phyloP scores from a whole-genome alignment of 2,888 invertebrate species.

The Acanthoscelides obtectus region DNA sequence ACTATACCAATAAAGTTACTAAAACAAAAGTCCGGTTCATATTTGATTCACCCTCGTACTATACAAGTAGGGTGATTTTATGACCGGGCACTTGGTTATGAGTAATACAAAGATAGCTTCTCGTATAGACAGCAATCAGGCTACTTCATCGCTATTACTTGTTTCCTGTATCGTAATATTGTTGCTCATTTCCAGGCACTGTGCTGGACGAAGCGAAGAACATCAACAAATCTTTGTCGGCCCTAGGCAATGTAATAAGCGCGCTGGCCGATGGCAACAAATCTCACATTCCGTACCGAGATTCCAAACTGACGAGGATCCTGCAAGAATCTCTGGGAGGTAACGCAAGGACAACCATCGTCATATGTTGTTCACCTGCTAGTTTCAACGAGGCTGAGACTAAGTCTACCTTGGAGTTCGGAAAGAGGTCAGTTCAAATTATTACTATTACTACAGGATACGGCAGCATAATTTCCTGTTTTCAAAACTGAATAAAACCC shows the following conservation, averaged over 20 bases:
- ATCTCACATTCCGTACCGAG: conserved; percentile 97
- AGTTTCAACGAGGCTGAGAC: conserved; percentile 99
- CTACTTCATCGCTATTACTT: too few relatives aligned
- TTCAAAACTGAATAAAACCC: too few relatives aligned
- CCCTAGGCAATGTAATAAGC: conserved; percentile 98
- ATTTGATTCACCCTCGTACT: too few relatives aligned
- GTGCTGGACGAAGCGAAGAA: conserved; percentile 99
- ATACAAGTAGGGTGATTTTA: too few relatives aligned
- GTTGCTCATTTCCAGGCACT: conserved; percentile 55
- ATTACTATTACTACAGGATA: too few relatives aligned
- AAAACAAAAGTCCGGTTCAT: too few relatives aligned
- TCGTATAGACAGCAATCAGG: too few relatives aligned
- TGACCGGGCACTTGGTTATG: too few relatives aligned
- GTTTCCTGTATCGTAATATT: too few relatives aligned
- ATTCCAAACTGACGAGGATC: conserved; percentile 97
- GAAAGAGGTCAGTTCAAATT: conserved; percentile 67
- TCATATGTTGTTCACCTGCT: conserved; percentile 98
- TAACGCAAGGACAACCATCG: conserved; percentile 97
- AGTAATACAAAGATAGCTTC: too few relatives aligned
- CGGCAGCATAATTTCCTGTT: too few relatives aligned
- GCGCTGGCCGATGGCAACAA: conserved; percentile 99
- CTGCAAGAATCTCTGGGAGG: conserved; percentile 99
- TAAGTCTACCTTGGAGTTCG: conserved; percentile 97
- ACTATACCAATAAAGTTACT: too few relatives aligned
- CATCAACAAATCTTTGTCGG: conserved; percentile 98